Base-by-base conservation (phyloP, 2,113 vertebrate genomes). In the Amazona vittata region DNA sequence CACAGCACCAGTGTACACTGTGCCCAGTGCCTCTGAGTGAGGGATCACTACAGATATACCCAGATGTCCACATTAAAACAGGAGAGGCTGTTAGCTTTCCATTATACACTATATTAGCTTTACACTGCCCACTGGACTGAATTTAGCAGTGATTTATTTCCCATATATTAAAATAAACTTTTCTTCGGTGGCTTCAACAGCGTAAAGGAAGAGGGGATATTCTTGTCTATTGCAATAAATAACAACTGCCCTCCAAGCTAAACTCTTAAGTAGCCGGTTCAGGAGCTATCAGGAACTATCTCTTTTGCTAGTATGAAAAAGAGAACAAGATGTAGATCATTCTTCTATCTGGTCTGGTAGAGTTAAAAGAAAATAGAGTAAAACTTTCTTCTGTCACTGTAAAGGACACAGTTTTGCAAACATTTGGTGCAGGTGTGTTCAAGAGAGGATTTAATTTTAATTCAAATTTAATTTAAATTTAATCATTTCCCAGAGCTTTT, bases 1-100 rank as follows among this genome's bases (percentile, higher is more conserved):
- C 4, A 1, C 3, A n/a, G 71, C 35, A 11, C 13, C 60, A 53
- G 6, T 2, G 55, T 12, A 4, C 0, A 0, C 2, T 71, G 65
- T 37, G 57, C 31, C 15, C 1, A 0, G 2, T 24, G 62, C 47
- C 57, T 71, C 16, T 22, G 52, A 2, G 63, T n/a, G 43, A 1
- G 35, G 28, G 37, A 5, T 8, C 21, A 0, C 2, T n/a, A 37
- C 18, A 21, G 37, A 12, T 1, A 18, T 15, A 20, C 39, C 70
- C 55, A 64, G 75, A 13, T 5, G 50, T 19, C 10, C 53, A 16
- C 26, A 1, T 1, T 0, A 3, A 19, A 20, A 22, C 39, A 44
- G 33, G 12, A 77, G 33, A 33, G 29, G 18, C 63, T n/a, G 6
- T 5, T n/a, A 13, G 8, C 16, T 81, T 62, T 18, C 59, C 33